Evolutionary conservation across 2,797 vertebrate genomes (phyloP).

Genomic region (Enteromius radiatus): DNA sequence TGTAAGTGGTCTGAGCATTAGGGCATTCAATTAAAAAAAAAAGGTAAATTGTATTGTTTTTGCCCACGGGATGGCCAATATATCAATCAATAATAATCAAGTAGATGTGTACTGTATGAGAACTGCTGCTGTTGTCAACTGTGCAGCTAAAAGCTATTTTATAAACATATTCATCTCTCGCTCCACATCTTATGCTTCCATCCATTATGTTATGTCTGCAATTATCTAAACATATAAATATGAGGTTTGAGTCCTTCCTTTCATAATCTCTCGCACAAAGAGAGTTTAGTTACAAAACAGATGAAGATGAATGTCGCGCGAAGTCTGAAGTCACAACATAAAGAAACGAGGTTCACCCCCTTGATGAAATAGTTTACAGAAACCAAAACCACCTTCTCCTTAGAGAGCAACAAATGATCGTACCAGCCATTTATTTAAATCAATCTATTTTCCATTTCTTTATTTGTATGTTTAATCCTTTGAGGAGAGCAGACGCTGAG

Average conservation of each 20-base stretch:
- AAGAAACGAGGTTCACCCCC: conserved; percentile 34
- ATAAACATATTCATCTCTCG: conserved; percentile 33
- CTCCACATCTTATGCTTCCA: conserved; percentile 45
- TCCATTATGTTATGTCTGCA: conserved; percentile 44
- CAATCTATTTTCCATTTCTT: conserved; percentile 53
- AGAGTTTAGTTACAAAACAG: conserved; percentile 49
- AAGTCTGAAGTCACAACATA: conserved; percentile 46
- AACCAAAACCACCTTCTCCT: conserved; percentile 46
- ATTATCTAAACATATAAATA: conserved; percentile 52
- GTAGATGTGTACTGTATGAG: conserved; percentile 7
- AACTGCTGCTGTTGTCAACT: background rate
- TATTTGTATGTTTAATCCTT: conserved; percentile 58
- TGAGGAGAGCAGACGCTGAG: conserved; percentile 40
- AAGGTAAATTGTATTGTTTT: background rate
- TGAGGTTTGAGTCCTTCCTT: conserved; percentile 30
- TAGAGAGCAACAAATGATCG: conserved; percentile 46
- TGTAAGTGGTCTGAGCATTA: too few relatives aligned
- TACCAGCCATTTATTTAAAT: conserved; percentile 55
- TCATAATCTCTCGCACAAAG: conserved; percentile 48
- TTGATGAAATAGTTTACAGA: conserved; percentile 54
- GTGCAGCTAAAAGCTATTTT: conserved; percentile 8
- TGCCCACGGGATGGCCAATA: background rate
- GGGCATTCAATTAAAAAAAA: background rate
- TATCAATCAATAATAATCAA: conserved; percentile 16
- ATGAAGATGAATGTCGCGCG: conserved; percentile 39